Conservation (phyloP, 2,797 vertebrate species). For the Falco concolor region DNA sequence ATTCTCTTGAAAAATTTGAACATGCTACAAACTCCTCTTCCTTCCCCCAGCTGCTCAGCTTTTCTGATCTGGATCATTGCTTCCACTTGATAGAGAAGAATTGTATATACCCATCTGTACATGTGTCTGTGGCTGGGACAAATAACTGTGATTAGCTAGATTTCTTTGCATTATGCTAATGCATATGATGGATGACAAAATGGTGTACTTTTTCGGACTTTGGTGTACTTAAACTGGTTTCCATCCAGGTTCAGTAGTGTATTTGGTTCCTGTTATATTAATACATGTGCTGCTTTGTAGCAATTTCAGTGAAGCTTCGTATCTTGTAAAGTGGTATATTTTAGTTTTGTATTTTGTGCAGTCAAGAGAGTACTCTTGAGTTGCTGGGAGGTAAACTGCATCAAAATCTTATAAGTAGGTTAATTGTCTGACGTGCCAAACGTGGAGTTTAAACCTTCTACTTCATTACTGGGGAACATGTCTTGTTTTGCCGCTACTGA, state of each 20-base stretch:
- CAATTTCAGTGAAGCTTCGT: background rate
- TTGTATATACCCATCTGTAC: background rate
- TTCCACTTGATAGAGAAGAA: background rate
- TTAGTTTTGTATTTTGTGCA: background rate
- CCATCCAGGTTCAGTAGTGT: background rate
- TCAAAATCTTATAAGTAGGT: background rate
- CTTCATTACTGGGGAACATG: background rate
- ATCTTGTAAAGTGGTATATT: background rate
- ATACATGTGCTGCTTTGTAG: background rate
- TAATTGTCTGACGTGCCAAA: background rate
- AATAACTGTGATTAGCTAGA: background rate
- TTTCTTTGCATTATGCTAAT: background rate
- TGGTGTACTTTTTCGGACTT: background rate
- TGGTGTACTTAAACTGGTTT: background rate
- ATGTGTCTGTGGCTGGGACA: fast-evolving
- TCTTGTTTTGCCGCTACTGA: background rate
- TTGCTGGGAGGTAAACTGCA: background rate
- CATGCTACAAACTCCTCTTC: background rate
- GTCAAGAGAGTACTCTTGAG: background rate
- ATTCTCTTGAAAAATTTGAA: background rate
- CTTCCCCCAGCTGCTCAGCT: too few relatives aligned
- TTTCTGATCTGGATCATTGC: background rate
- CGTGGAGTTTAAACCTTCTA: background rate
- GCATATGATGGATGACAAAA: background rate
- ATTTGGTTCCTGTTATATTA: background rate